Base-by-base conservation (phyloP, 2,888 invertebrate genomes). In the Scaptomyza tumidula region DNA sequence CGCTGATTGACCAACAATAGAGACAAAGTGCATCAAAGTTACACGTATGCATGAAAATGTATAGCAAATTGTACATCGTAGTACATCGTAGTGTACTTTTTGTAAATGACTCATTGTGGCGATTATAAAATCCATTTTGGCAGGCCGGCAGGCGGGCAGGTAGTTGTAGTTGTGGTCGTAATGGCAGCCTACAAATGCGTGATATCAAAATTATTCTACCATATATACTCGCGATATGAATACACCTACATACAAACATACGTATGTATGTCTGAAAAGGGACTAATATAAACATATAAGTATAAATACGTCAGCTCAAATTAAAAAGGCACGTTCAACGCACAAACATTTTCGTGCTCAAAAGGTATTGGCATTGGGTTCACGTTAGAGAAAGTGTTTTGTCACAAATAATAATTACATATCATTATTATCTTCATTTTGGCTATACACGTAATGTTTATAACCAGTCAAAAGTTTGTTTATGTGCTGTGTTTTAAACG, bases 121-220 rank as follows among this genome's bases (percentile, higher is more conserved):
- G 75, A 73, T 84, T 84, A 84, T 82, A 82, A 75, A 82, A 80
- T 68, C 53, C 43, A 67, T 71, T 73, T 58, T 41, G 39, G 50
- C 59, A 57, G 37, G 11, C 59, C 54, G 27, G 11, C 39, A 29
- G 16, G 24, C 5, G 54, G 33, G 10, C 29, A 46, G 53, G 57
- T 44, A 29, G 16, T 31, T 33, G 27, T 16, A 24, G 44, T 35
- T 29, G 50, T 37, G 3, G 37, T 52, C 11, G 14, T 39, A 24
- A 37, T 10, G 24, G 37, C 14, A 52, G 49, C 27, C 35, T 65
- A 50, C 67, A 59, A 62, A 64, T 65, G 74, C 64, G 71, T 77
- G 79, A 66, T 83, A 82, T 83, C 69, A 75, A 80, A 58, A 71
- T 43, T 75, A 69, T 71, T 53, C 41, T 56, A 46, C 53, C 58